Conservation (phyloP, 2,113 vertebrate genomes). For the Dicaeum eximium region DNA sequence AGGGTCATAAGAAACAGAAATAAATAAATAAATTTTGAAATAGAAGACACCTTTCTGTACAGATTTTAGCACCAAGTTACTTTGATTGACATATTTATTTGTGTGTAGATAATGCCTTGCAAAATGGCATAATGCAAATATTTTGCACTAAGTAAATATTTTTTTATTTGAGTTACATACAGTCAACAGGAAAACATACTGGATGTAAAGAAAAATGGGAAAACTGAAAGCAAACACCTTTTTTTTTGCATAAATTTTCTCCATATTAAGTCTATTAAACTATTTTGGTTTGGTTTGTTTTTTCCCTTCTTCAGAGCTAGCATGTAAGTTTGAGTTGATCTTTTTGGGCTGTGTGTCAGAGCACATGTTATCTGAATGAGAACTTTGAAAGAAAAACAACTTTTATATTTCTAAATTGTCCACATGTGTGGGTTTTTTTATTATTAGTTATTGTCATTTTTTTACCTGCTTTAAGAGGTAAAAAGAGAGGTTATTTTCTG, state of each 20-base stretch:
- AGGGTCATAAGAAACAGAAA: not conserved
- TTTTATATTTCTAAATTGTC: not conserved
- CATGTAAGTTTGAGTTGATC: not conserved
- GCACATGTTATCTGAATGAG: not conserved
- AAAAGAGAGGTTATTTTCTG: not conserved
- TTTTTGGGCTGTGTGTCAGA: not conserved
- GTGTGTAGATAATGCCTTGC: not conserved
- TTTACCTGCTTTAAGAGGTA: not conserved
- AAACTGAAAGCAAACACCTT: not conserved
- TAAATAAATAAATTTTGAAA: not conserved
- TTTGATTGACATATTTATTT: not conserved
- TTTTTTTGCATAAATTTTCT: not conserved
- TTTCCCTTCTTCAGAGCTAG: not conserved
- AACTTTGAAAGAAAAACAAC: not conserved
- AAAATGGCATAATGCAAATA: not conserved
- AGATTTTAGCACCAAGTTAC: not conserved
- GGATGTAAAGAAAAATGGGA: not conserved
- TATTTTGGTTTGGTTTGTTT: not conserved
- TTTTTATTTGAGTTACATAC: not conserved
- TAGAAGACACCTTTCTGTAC: not conserved
- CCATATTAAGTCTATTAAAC: not conserved
- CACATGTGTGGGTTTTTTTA: too few species aligned
- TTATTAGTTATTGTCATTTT: not conserved
- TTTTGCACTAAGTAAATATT: not conserved
- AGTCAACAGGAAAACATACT: not conserved